Evolutionary conservation across 2,888 invertebrate genomes (phyloP).

Genomic region (Eupeodes latifasciatus): DNA sequence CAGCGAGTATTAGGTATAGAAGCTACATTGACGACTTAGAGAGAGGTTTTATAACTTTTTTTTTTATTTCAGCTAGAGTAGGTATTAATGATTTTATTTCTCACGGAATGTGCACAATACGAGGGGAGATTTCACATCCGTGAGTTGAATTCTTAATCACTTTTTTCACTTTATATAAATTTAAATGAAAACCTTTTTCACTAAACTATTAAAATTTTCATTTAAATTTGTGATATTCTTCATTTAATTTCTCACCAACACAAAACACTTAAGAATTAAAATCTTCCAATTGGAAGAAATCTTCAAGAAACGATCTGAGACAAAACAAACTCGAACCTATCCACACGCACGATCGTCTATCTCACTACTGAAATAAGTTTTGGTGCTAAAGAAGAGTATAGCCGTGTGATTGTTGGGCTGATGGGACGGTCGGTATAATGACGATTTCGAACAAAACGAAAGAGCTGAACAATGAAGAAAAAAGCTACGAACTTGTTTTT

Average conservation of each 20-base stretch:
- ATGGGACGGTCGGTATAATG: too few relatives aligned
- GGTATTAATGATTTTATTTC: not conserved
- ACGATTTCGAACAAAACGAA: conserved; percentile 48
- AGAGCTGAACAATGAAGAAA: conserved; percentile 45
- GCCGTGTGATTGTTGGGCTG: not conserved
- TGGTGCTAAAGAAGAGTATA: conserved; percentile 33
- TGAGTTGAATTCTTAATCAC: conserved; percentile 35
- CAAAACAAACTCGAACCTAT: conserved; percentile 46
- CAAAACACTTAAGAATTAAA: not conserved
- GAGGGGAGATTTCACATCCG: conserved; percentile 62
- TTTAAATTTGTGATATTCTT: not conserved
- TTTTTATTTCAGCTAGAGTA: not conserved
- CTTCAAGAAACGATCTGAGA: conserved; percentile 1
- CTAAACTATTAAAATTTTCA: not conserved
- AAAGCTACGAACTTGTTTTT: conserved; percentile 54
- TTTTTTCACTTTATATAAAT: not conserved
- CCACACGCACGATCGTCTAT: conserved; percentile 59
- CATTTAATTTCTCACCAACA: not conserved
- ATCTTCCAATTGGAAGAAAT: not conserved
- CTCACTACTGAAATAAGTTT: conserved; percentile 55
- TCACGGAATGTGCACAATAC: conserved; percentile 38
- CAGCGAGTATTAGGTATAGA: not conserved
- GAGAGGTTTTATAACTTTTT: not conserved
- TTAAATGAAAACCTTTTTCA: not conserved
- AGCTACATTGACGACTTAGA: not conserved